phyloP scores from a whole-genome alignment of 2,113 vertebrate genomes.

The Micromys minutus region DNA sequence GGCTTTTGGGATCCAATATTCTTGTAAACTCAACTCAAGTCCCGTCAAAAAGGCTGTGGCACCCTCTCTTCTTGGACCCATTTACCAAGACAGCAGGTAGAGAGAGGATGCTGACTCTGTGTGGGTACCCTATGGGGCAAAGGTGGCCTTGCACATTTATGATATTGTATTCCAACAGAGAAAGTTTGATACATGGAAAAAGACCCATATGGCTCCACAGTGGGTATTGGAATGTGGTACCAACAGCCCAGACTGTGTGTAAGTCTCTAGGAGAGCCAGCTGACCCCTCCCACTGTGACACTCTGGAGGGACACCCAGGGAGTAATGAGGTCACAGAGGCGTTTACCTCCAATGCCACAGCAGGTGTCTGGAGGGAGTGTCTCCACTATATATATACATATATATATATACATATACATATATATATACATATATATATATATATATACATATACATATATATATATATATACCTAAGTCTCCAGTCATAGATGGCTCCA shows the following conservation, averaged over 20 bases:
- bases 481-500: background rate
- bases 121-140: background rate
- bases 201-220: background rate
- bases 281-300: accelerated
- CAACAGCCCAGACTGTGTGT: background rate
- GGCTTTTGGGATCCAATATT: background rate
- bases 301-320: background rate
- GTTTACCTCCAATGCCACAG: background rate
- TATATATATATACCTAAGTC: too few species aligned
- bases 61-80: background rate
- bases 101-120: background rate
- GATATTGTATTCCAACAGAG: background rate
- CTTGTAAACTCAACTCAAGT: background rate
- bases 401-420: too few species aligned
- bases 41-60: background rate
- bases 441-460: too few species aligned
- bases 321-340: background rate
- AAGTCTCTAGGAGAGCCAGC: background rate
- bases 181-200: background rate
- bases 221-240: background rate
- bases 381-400: too few species aligned
- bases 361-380: background rate
- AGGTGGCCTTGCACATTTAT: background rate
- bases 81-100: background rate
- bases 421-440: too few species aligned